Base-by-base conservation (phyloP, 2,888 invertebrate species). In the Spilarctia lutea region DNA sequence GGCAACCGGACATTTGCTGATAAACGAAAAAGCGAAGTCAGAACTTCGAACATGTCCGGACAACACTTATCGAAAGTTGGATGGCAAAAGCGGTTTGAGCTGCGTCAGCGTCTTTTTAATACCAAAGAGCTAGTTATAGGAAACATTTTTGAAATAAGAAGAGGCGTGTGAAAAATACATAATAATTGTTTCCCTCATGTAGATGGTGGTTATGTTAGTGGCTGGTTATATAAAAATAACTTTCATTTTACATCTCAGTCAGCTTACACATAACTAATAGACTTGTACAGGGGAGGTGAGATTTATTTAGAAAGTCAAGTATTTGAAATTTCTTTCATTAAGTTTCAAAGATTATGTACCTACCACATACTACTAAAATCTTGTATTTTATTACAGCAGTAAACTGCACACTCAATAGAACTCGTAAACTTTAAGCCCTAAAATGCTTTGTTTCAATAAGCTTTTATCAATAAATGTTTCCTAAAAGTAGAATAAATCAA, bases 1-100 rank as follows among this genome's bases (percentile, higher is more conserved):
- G 63, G 63, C n/a, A 7, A 20, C 18, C 71, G 45, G 63, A 70
- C 63, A 70, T 27, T 56, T 13, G 18, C 70, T 42, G 70, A 63
- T 70, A 70, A 42, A 70, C 27, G 70, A 27, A 70, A 18, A 70
- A 42, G 39, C 69, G 24, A 30, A 30, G 63, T 63, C 63, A 0
- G 63, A 63, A 16, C 63, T 18, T 18, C 63, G 18, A 8, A 63
- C 63, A 18, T 30, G 63, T 63, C n/a, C 20, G 63, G 20, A 71
- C 45, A 63, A 20, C 30, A 20, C 42, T 30, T 20, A 30, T 68
- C 60, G 69, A 60, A 60, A 30, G 18, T 60, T 13, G 69, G 42
- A 35, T 39, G 11, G 27, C 27, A 27, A 35, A 33, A 56, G 56
- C 27, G 24, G n/a, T 56, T 56, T 56, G 11, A 63, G 63, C 70